phyloP scores from a whole-genome alignment of 2,888 invertebrate species.

The Rhaphigaster nebulosa region DNA sequence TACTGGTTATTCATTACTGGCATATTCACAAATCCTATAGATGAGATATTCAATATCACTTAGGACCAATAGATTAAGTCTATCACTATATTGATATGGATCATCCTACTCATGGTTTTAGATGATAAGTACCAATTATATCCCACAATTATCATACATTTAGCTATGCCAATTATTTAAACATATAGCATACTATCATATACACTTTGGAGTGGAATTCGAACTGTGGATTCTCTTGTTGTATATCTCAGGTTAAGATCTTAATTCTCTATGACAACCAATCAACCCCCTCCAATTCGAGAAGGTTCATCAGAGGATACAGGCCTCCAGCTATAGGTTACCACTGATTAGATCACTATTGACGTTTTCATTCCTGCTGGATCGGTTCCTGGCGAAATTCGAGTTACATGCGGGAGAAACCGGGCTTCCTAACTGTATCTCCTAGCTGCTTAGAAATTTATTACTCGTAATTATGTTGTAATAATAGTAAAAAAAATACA shows the following conservation, averaged over 20 bases:
- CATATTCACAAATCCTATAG: no score
- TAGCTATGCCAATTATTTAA: not conserved
- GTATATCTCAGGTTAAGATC: not conserved
- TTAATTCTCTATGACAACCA: not conserved
- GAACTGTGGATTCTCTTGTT: not conserved
- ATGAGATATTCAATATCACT: no score
- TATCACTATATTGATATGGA: not conserved
- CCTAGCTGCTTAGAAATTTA: not conserved
- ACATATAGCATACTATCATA: not conserved
- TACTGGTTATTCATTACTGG: no score
- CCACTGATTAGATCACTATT: constrained; percentile 5
- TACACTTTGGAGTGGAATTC: not conserved
- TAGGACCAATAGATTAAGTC: not conserved
- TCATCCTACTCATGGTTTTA: not conserved
- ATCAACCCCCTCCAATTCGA: not conserved
- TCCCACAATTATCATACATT: not conserved
- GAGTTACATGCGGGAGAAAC: not conserved
- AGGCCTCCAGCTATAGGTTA: constrained; percentile 6
- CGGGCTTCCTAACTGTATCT: not conserved
- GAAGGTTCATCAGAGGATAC: not conserved
- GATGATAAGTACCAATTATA: not conserved
- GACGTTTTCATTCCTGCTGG: not conserved
- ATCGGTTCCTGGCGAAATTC: not conserved
- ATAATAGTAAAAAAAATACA: no score
- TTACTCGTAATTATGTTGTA: not conserved